Base-by-base conservation (phyloP, 2,113 vertebrate genomes). In the Hoplias malabaricus region DNA sequence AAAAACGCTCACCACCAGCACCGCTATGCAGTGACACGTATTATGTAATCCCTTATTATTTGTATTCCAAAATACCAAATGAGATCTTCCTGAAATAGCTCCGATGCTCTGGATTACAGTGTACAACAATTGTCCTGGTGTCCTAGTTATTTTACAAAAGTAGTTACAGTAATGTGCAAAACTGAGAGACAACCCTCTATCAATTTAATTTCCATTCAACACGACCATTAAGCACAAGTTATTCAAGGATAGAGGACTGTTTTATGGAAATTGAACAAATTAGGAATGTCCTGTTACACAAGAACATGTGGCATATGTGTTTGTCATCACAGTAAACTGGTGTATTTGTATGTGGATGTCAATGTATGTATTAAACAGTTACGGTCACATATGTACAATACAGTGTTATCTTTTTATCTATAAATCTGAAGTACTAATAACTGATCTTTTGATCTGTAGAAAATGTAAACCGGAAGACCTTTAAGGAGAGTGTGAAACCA, bases 401-500 rank as follows among this genome's bases (percentile, higher is more conserved):
- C n/a, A n/a, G n/a, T n/a, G n/a, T n/a, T n/a, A n/a, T n/a, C n/a
- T n/a, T n/a, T n/a, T n/a, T n/a, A n/a, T n/a, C n/a, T n/a, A n/a
- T n/a, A 2, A 48, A 48, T 48, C 2, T 5, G 43, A 69, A 29
- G 16, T 25, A 25, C 36, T 40, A 54, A 53, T 21, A 38, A 19
- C 38, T 54, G 43, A n/a, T 8, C 2, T 36, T 29, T 69, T 72
- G 9, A 19, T 29, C 76, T 42, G 40, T 70, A 99, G 98, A 96
- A 33, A 95, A 94, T 56, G 67, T 91, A 78, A 94, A 93, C 89
- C 94, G 95, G 73, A 97, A 92, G 65, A 73, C 92, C 14, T 98
- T 99, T 84, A 94, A 90, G 79, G 93, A 95, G 0, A 96, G 89
- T 8, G 92, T 98, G 43, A 93, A 93, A 78, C 94, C 93, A 0